Evolutionary conservation across 2,113 vertebrate genomes (phyloP).

Genomic region (Tautogolabrus adspersus): DNA sequence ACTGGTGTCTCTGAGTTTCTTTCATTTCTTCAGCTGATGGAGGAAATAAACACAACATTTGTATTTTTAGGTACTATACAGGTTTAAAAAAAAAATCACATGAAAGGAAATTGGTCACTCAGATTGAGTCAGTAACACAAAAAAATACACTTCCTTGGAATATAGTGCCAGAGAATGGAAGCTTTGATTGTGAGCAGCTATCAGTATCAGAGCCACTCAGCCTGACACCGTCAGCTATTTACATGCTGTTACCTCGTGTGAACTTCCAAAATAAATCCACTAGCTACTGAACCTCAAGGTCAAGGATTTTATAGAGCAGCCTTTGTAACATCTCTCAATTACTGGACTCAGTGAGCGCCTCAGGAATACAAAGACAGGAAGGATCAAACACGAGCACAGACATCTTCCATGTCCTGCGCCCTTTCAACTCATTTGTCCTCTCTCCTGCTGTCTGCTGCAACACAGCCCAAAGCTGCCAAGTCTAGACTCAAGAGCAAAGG

Average conservation of each 20-base stretch:
- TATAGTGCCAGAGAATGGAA: no score
- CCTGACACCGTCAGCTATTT: neutral
- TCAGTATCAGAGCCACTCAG: slow-evolving; percentile 1
- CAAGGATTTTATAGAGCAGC: slow-evolving; percentile 1
- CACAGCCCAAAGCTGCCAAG: slow-evolving; percentile 14
- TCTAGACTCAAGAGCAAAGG: slow-evolving; percentile 17
- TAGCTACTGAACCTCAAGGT: neutral
- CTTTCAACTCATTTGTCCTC: slow-evolving; percentile 18
- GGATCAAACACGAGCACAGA: slow-evolving; percentile 14
- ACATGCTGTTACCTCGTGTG: neutral
- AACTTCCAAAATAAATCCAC: slow-evolving; percentile 24
- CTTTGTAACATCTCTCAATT: slow-evolving; percentile 14
- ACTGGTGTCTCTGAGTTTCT: no score
- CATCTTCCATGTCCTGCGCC: neutral
- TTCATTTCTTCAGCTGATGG: no score
- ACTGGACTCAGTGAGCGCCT: slow-evolving; percentile 2
- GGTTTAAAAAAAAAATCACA: no score
- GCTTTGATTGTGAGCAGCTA: slow-evolving; percentile 30
- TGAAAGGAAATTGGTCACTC: no score
- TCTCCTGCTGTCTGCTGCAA: neutral
- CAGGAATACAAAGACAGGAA: neutral
- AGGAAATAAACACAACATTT: no score
- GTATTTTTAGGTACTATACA: no score
- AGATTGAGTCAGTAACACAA: no score
- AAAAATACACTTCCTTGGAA: no score